phyloP scores from a whole-genome alignment of 2,888 invertebrate genomes.

The Scrobipalpa costella region DNA sequence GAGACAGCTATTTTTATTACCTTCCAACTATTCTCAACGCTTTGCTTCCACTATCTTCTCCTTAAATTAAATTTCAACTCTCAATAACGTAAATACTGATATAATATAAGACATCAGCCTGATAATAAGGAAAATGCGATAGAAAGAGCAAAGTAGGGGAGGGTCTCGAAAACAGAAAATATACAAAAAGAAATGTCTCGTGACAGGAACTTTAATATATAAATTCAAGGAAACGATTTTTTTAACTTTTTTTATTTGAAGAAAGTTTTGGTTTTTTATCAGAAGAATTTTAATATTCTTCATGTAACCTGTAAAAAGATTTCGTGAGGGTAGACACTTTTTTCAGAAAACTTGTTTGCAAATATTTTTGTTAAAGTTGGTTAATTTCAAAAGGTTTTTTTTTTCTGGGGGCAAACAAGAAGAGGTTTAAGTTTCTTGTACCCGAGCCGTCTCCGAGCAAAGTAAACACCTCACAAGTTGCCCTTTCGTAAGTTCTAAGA shows the following conservation, averaged over 20 bases:
- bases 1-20: slow-evolving; percentile 43
- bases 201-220: slow-evolving; percentile 46
- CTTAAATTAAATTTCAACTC: slow-evolving; percentile 12
- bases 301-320: slow-evolving; percentile 49
- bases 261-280: slow-evolving; percentile 42
- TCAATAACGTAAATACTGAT: slow-evolving; percentile 7
- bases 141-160: slow-evolving; percentile 41
- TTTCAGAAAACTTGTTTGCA: slow-evolving; percentile 56
- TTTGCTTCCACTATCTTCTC: slow-evolving; percentile 42
- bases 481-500: slow-evolving; percentile 63
- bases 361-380: slow-evolving; percentile 63
- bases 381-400: slow-evolving; percentile 67
- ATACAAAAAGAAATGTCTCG: slow-evolving; percentile 38
- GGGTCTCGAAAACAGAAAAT: slow-evolving; percentile 42
- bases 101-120: slow-evolving; percentile 10
- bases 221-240: slow-evolving; percentile 40
- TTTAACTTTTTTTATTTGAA: slow-evolving; percentile 42
- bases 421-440: slow-evolving; percentile 60
- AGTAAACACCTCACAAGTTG: slow-evolving; percentile 72
- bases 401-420: slow-evolving; percentile 45
- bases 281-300: slow-evolving; percentile 43
- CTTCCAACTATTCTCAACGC: slow-evolving; percentile 37
- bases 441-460: slow-evolving; percentile 49
- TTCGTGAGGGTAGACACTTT: slow-evolving; percentile 48
- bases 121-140: slow-evolving; percentile 46